Evolutionary conservation across 2,888 invertebrate species (phyloP).

Genomic region (Gibbula magus): DNA sequence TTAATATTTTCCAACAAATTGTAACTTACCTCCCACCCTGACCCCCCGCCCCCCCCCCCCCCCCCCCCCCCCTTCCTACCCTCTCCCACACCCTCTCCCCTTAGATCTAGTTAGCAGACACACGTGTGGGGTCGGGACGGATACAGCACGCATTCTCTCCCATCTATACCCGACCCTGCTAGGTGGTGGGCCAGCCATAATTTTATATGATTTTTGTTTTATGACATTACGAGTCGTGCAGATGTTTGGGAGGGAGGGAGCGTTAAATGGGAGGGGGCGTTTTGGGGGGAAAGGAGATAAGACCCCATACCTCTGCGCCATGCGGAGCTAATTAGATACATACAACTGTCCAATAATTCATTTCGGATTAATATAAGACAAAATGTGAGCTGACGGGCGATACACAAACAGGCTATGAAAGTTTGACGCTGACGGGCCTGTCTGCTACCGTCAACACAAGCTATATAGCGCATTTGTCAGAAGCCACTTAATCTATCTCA

Average conservation of each 20-base stretch:
- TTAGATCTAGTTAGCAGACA: too few species aligned
- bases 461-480: background rate
- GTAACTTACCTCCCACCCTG: background rate
- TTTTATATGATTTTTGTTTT: slow-evolving; percentile 13
- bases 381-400: background rate
- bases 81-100: background rate
- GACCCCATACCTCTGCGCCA: too few species aligned
- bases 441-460: background rate
- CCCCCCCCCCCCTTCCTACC: background rate
- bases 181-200: background rate
- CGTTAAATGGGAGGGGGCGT: too few species aligned
- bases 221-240: background rate
- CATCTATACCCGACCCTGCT: background rate
- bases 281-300: too few species aligned
- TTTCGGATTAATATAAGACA: background rate
- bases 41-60: background rate
- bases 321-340: background rate
- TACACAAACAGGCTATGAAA: slow-evolving; percentile 7
- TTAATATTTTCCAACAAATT: too few species aligned
- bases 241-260: background rate
- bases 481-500: background rate
- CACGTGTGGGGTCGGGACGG: background rate
- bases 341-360: slow-evolving; percentile 10
- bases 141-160: background rate
- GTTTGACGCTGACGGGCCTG: background rate